A percentile compares a stretch with the other conserved stretches of the same genome.
These are phyloP conservation scores for Rotaria macrura DNA, from an alignment of 2,888 invertebrate species.

Conservation along the genomic window DNA sequence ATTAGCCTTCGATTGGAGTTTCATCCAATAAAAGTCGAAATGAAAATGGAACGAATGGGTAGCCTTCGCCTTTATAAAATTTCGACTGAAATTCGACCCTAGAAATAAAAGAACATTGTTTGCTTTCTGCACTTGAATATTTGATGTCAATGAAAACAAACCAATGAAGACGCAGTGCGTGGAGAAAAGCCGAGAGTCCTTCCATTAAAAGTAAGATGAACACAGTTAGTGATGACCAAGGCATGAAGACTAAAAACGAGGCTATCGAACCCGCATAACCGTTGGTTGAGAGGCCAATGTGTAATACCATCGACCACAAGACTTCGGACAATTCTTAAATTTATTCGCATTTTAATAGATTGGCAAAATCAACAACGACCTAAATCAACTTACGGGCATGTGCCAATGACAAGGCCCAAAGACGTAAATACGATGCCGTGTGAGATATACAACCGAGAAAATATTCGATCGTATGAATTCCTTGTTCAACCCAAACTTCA, in stretches of 20 bases:
- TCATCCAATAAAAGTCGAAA: constrained; percentile 23
- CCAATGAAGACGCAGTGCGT: constrained; percentile 94
- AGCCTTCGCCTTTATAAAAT: constrained; percentile 81
- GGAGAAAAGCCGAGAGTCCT: constrained; percentile 93
- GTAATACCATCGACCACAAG: constrained; percentile 70
- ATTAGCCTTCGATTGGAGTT: neutral
- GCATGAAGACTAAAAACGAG: constrained; percentile 74
- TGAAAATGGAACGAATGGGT: constrained; percentile 74
- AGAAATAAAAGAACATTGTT: constrained; percentile 37
- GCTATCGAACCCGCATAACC: constrained; percentile 48
- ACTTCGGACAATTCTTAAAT: constrained; percentile 70
- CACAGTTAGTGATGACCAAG: constrained; percentile 83
- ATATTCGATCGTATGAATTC: constrained; percentile 96
- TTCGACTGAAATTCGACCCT: constrained; percentile 98
- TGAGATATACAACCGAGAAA: constrained; percentile 94
- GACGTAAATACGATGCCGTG: constrained; percentile 92
- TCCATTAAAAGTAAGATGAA: constrained; percentile 96
- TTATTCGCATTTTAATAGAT: neutral
- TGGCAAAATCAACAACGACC: too few relatives aligned
- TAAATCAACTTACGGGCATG: constrained; percentile 72
- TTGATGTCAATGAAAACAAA: constrained; percentile 52
- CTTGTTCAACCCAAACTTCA: constrained; percentile 85
- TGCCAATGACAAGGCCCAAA: constrained; percentile 94
- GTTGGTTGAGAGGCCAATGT: constrained; percentile 58
- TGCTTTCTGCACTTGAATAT: too few relatives aligned